Conservation (phyloP, 2,888 invertebrate species). For the Macrophya annulata region DNA sequence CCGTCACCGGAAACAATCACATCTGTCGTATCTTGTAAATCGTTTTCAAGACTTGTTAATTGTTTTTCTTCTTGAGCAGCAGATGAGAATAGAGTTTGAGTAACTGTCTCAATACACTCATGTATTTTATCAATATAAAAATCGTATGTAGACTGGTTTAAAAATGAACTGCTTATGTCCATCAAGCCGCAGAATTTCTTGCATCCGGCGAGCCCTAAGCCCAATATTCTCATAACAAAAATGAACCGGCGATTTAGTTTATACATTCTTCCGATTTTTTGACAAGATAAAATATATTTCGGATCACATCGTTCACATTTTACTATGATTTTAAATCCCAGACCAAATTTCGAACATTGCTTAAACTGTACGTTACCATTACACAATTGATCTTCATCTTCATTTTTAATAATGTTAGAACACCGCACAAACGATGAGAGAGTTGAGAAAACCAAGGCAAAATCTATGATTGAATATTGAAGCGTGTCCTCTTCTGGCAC, state of each 20-base stretch:
- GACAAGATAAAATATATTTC: constrained; percentile 61
- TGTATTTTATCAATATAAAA: constrained; percentile 58
- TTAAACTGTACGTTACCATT: constrained; percentile 62
- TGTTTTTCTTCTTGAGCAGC: constrained; percentile 63
- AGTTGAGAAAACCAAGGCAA: constrained; percentile 62
- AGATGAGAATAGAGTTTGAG: constrained; percentile 57
- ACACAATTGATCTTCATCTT: constrained; percentile 60
- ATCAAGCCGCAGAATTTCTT: constrained; percentile 62
- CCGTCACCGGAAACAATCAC: too few species aligned
- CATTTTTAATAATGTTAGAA: constrained; percentile 59
- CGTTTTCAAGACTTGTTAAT: constrained; percentile 62
- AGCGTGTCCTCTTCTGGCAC: constrained; percentile 61
- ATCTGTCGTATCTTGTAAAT: constrained; percentile 63
- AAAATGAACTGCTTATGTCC: constrained; percentile 61
- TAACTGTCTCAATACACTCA: constrained; percentile 50
- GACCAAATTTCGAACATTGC: constrained; percentile 61
- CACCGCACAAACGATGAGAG: constrained; percentile 61
- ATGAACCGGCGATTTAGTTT: constrained; percentile 61
- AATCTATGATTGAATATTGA: constrained; percentile 62
- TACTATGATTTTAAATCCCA: constrained; percentile 62
- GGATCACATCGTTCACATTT: constrained; percentile 61
- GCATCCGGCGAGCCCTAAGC: constrained; percentile 62
- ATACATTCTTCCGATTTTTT: constrained; percentile 60
- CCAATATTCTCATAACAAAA: constrained; percentile 64
- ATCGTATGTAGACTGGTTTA: constrained; percentile 61